Conservation (phyloP, 2,113 vertebrate genomes). For the Apteryx owenii region DNA sequence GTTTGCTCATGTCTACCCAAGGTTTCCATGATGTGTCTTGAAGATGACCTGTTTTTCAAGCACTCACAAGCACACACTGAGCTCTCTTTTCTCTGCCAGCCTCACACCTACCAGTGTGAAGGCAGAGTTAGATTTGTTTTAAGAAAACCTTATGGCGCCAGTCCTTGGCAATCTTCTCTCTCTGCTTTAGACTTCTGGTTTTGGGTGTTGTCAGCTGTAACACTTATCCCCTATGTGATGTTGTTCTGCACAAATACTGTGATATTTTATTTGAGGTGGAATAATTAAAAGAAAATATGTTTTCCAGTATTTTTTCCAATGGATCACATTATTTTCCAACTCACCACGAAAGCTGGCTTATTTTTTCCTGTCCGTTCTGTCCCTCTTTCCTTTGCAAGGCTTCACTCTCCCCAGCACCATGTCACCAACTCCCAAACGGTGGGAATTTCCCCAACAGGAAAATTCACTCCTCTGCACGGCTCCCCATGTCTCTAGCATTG, state of each 20-base stretch:
- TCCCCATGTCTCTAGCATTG: not conserved
- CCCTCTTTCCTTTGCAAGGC: not conserved
- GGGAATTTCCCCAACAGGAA: not conserved
- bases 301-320: not conserved
- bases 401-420: not conserved
- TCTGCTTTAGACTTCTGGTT: not conserved
- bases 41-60: conserved; percentile 52
- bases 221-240: not conserved
- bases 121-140: not conserved
- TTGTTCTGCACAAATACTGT: not conserved
- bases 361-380: not conserved
- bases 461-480: not conserved
- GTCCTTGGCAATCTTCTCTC: not conserved
- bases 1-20: conserved; percentile 45
- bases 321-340: not conserved
- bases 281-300: not conserved
- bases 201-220: not conserved
- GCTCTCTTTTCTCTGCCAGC: not conserved
- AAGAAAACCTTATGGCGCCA: not conserved
- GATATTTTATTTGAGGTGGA: not conserved
- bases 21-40: not conserved
- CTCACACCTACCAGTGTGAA: not conserved
- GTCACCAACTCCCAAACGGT: not conserved
- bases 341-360: not conserved
- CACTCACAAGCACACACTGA: not conserved